Evolutionary conservation across 2,113 vertebrate genomes (phyloP).

Genomic region (Leptodactylus fuscus): DNA sequence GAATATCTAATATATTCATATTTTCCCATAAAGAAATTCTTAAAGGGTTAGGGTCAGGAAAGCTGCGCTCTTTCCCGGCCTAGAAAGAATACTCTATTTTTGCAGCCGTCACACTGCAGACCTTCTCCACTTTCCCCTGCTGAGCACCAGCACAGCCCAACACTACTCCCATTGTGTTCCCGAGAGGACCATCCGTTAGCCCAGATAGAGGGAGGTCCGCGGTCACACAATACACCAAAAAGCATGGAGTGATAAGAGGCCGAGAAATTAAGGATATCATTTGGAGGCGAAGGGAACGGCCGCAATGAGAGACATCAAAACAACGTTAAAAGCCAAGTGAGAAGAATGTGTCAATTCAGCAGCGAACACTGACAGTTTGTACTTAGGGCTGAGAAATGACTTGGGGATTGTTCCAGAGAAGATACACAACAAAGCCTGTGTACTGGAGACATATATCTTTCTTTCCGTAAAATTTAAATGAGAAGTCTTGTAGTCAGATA

Average conservation of each 20-base stretch:
- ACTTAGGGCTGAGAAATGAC: constrained; percentile 28
- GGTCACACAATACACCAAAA: constrained; percentile 28
- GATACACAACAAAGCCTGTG: constrained; percentile 1
- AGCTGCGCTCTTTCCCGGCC: neutral
- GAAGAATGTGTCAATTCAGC: constrained; percentile 51
- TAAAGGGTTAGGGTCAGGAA: constrained; percentile 40
- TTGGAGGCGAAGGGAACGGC: constrained; percentile 21
- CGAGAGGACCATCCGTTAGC: neutral
- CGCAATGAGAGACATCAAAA: constrained; percentile 47
- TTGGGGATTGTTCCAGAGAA: neutral
- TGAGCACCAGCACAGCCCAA: constrained; percentile 2
- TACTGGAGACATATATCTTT: constrained; percentile 17
- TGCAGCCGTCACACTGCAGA: constrained; percentile 16
- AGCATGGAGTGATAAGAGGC: constrained; percentile 43
- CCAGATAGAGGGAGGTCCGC: neutral
- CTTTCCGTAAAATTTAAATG: neutral
- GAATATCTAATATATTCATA: constrained; percentile 14
- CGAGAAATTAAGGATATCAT: constrained; percentile 51
- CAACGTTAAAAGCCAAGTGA: constrained; percentile 27
- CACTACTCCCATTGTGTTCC: constrained; percentile 25
- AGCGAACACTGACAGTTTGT: constrained; percentile 54
- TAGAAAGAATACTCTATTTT: neutral
- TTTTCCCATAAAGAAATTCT: constrained; percentile 13
- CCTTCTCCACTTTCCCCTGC: neutral
- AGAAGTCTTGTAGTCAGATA: neutral